A percentile compares a stretch with the other conserved stretches of the same genome.
Conservation (phyloP, 2,113 vertebrate genomes). For the Siphamia tubifer region DNA sequence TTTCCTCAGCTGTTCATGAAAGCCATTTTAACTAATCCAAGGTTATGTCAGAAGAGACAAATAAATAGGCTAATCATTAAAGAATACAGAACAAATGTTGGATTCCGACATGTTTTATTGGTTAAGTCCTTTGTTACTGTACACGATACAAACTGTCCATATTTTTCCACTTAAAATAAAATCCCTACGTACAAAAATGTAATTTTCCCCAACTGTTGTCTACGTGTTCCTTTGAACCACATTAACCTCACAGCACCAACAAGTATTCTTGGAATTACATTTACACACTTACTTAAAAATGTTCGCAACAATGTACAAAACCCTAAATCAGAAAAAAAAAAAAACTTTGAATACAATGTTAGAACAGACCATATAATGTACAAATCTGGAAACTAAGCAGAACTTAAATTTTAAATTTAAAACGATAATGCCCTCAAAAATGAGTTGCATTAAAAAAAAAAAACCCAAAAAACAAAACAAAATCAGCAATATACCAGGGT, state of each 20-base stretch:
- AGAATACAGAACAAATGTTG: not conserved
- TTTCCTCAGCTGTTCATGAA: no score
- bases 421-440: not conserved
- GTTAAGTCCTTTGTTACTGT: conserved; percentile 30
- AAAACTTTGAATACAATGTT: not conserved
- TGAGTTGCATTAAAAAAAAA: no score
- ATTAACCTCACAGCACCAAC: conserved; percentile 41
- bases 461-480: no score
- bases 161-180: conserved; percentile 66
- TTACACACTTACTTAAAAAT: conserved; percentile 28
- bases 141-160: conserved; percentile 58
- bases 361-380: conserved; percentile 1
- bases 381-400: not conserved
- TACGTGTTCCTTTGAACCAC: conserved; percentile 22
- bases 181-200: conserved; percentile 62
- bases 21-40: no score
- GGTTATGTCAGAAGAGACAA: no score
- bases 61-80: not conserved
- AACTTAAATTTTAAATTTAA: not conserved
- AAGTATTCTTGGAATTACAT: conserved; percentile 42
- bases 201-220: conserved; percentile 17
- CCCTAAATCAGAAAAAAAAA: not conserved
- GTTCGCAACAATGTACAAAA: conserved; percentile 31
- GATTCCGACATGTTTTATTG: conserved; percentile 58
- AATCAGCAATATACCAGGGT: not conserved